Evolutionary conservation across 1,140 invertebrate species (phyloP), one percentile per base, ranked within the genome.

Genomic region (Caenorhabditis remanei): DNA sequence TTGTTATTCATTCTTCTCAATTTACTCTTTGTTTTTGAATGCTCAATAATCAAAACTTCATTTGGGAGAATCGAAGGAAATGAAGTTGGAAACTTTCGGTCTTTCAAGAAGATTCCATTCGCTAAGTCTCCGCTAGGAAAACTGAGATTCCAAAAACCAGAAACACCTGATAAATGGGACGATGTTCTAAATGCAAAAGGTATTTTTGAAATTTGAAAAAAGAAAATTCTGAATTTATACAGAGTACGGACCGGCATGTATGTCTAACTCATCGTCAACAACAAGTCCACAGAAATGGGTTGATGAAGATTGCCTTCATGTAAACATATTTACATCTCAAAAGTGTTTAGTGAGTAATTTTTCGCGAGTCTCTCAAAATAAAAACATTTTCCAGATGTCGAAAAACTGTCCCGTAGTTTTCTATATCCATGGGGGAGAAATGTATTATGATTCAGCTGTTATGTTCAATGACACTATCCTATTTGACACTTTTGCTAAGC

Each of bases 241-340:
- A 85, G 85, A 71, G n/a, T 85, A 85, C 53, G 85, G 85, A 13
- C 85, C 85, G 6, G 85, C 85, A 3, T 85, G 85, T 43, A 85
- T 85, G 85, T 75, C 85, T 8, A 85, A 85, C 50, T 85, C 85
- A 16, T 53, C 85, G 4, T 9, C 46, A 0, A 41, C 85, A 16
- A n/a, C n/a, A 40, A 85, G 85, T 32, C 85, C 85, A 24, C 85
- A 85, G 50, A 85, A 85, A 50, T 85, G 85, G 85, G 46, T 85
- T 8, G 85, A 85, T 56, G 85, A 85, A 75, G 85, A 85, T 53
- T 85, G 85, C 24, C 85, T 85, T 50, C 85, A 85, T 43, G 43
- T 46, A 8, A 85, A 85, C 48, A 85, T 85, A 14, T 71, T 85
- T 46, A 63, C 58, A 19, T 75, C 85, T 19, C 24, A 75, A 24